Conservation (phyloP, 2,888 invertebrate species). For the Sisyra nigra region DNA sequence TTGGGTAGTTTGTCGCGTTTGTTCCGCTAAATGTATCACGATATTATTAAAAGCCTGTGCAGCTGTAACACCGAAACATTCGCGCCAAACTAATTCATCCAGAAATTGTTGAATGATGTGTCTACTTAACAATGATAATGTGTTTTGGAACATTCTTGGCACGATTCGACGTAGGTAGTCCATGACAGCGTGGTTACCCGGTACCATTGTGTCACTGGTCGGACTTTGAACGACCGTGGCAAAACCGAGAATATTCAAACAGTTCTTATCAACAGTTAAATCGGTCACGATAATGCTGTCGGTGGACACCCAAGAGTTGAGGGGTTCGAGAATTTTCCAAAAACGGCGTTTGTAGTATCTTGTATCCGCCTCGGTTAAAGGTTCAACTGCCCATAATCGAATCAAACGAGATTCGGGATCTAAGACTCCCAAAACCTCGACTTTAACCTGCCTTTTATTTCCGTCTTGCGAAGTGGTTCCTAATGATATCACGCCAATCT, state of each 20-base stretch:
- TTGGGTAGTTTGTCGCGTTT: conserved; percentile 50
- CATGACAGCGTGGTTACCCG: conserved; percentile 45
- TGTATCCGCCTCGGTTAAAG: conserved; percentile 58
- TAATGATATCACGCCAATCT: conserved; percentile 68
- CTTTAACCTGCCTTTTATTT: conserved; percentile 53
- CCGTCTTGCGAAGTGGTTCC: conserved; percentile 70
- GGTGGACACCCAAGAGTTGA: conserved; percentile 58
- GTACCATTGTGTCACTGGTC: conserved; percentile 27
- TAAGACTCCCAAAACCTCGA: conserved; percentile 71
- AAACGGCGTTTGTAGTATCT: conserved; percentile 68
- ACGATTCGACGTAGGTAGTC: conserved; percentile 73
- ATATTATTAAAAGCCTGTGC: conserved; percentile 69
- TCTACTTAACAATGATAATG: conserved; percentile 60
- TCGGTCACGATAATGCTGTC: conserved; percentile 66
- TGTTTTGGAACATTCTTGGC: conserved; percentile 83
- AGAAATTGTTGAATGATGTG: conserved; percentile 83
- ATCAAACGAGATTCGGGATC: conserved; percentile 58
- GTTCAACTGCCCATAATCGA: conserved; percentile 68
- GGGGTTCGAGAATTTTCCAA: conserved; percentile 65
- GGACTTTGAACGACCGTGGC: conserved; percentile 50
- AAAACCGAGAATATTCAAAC: conserved; percentile 64
- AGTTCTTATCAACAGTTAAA: conserved; percentile 66
- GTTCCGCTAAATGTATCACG: conserved; percentile 60
- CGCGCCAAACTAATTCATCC: conserved; percentile 80
- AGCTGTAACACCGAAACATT: conserved; percentile 64